Base-by-base conservation (phyloP, 2,113 vertebrate genomes). In the Camelus dromedarius region DNA sequence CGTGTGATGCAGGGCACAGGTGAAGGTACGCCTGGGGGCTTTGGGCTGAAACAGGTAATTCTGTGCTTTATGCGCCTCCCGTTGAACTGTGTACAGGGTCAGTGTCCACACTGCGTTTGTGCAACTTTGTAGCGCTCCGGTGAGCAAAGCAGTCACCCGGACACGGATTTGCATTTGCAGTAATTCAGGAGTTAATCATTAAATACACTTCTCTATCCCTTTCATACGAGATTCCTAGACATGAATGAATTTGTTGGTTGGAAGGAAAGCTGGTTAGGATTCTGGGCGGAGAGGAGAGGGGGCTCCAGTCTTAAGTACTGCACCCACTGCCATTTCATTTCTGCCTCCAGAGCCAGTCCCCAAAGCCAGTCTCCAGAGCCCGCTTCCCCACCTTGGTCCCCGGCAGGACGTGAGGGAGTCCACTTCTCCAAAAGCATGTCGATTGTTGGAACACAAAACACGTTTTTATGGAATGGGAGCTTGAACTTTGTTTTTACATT, bases 301-400 rank as follows among this genome's bases (percentile, higher is more conserved):
- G n/a, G 35, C 32, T 69, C n/a, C 56, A 19, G 42, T 60, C 58
- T 92, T 88, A 22, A 77, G 24, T 28, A 19, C 42, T 70, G 26
- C 14, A 4, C 35, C 54, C 0, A 72, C 84, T 30, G 38, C 96
- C 79, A 16, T 95, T 76, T 80, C 92, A 16, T 94, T 95, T 93
- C 97, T 97, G 91, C 97, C 96, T 97, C 95, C 60, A 90, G 93
- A 96, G 70, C 73, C 52, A 80, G 85, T 90, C 77, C 91, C 67
- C 92, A 83, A 56, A 64, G 76, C 60, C 87, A 75, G 60, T 60
- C 52, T 46, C 50, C 26, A 72, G 75, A 92, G 75, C 72, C 84
- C 60, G 50, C 80, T 52, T 16, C 11, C 35, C 50, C 76, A 52
- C 28, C 2, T 90, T 72, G 48, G 76, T 46, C 69, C 56, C 60